Base-by-base conservation (phyloP, 2,797 vertebrate species). In the Glossophaga mutica region DNA sequence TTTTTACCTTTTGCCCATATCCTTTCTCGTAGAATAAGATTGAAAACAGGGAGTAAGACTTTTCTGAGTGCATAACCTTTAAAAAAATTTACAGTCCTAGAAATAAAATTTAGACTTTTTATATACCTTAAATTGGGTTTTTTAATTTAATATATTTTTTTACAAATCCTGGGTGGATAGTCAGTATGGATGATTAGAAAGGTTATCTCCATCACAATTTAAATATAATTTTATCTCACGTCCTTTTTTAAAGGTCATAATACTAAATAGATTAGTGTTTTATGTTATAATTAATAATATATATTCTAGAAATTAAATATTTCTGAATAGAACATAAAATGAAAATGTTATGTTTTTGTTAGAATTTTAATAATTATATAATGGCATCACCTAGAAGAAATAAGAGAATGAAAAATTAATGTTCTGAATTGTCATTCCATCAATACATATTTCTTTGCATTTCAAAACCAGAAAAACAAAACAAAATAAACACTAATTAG, bases 21-120 rank as follows among this genome's bases (percentile, higher is more conserved):
- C 48, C 14, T 92, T 94, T 92, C 19, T 85, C 59, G 3, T 2
- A 73, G 4, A 3, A 88, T 22, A 87, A 68, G 12, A 79, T 29
- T 73, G 18, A 42, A 94, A 70, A 34, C 5, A 70, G 37, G 48
- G 94, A 97, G 95, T 2, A 94, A 15, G n/a, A 97, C 85, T 48
- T 81, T 39, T 62, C 50, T 87, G 6, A 96, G 46, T 87, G 2
- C 21, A n/a, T 26, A 89, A 92, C 8, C 1, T 94, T 77, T 83
- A 46, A 42, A 85, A 94, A 73, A 59, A 68, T 90, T 24, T 81
- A 76, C 0, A 78, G 9, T 22, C 12, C 32, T 46, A 62, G 2
- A 86, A 84, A 39, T 55, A 44, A 15, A 89, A 82, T 59, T 65
- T 52, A 68, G 12, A 10, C 16, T 73, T 89, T 77, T n/a, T 62